A percentile compares a stretch with the other conserved stretches of the same genome.
Evolutionary conservation across 2,888 invertebrate genomes (phyloP).

Genomic region (Noctuana brunneofusca): DNA sequence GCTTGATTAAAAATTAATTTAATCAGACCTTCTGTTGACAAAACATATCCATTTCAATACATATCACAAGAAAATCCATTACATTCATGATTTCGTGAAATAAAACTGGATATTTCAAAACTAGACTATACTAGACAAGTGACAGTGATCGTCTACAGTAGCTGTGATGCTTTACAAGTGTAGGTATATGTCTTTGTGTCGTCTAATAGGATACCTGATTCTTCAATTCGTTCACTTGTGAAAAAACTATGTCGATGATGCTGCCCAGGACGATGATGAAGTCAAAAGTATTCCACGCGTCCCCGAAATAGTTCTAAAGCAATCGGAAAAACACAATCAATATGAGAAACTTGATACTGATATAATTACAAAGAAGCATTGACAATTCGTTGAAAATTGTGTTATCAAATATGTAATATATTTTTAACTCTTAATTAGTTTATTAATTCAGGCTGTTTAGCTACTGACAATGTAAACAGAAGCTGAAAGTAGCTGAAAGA

Average conservation of each 20-base stretch:
- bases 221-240: slow-evolving; percentile 95
- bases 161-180: slow-evolving; percentile 15
- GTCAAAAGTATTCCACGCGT: slow-evolving; percentile 99
- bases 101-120: background rate
- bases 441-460: no score
- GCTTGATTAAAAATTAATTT: no score
- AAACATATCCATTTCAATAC: no score
- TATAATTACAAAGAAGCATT: no score
- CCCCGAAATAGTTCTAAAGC: slow-evolving; percentile 96
- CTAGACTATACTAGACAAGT: slow-evolving; percentile 34
- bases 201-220: slow-evolving; percentile 71
- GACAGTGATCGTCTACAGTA: slow-evolving; percentile 43
- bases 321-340: slow-evolving; percentile 1
- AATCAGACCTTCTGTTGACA: no score
- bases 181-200: slow-evolving; percentile 1
- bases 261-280: slow-evolving; percentile 98
- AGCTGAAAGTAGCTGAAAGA: no score
- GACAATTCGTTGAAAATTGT: no score
- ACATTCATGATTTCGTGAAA: background rate
- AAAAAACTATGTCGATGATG: slow-evolving; percentile 98
- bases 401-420: no score
- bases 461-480: no score
- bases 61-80: background rate
- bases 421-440: no score
- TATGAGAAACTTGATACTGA: no score